phyloP scores from a whole-genome alignment of 2,888 invertebrate species.

The Eudasyphora cyanicolor region DNA sequence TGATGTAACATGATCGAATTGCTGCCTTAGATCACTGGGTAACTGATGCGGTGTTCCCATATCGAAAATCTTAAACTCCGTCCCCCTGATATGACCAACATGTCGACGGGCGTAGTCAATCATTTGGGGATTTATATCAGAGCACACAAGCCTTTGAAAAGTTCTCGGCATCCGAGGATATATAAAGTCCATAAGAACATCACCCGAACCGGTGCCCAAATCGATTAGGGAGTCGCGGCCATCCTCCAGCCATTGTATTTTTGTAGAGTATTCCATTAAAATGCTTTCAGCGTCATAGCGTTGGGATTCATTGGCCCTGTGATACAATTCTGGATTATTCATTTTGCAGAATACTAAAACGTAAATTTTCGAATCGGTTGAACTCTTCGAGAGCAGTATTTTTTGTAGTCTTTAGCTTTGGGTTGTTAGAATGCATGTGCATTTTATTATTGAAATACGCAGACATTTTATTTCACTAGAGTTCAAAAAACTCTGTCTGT shows the following conservation, averaged over 20 bases:
- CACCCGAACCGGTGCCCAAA: constrained; percentile 88
- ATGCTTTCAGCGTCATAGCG: constrained; percentile 84
- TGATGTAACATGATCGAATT: constrained; percentile 86
- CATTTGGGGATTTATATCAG: constrained; percentile 88
- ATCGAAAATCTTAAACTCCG: constrained; percentile 81
- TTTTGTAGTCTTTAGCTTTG: no score
- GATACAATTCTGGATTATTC: constrained; percentile 85
- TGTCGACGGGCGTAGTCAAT: constrained; percentile 84
- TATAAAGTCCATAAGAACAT: constrained; percentile 84
- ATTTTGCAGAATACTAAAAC: constrained; percentile 80
- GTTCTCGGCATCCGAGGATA: constrained; percentile 83
- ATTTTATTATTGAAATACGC: no score
- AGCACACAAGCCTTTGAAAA: constrained; percentile 82
- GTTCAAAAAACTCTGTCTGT: no score
- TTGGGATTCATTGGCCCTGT: constrained; percentile 86
- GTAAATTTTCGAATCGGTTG: no score
- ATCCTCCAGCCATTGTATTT: constrained; percentile 82
- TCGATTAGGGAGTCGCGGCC: constrained; percentile 83
- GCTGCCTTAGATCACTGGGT: constrained; percentile 80
- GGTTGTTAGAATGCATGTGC: no score
- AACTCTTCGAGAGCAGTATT: no score
- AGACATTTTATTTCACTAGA: no score
- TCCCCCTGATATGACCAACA: constrained; percentile 76
- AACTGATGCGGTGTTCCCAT: constrained; percentile 80
- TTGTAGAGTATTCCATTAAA: constrained; percentile 84